Base-by-base conservation (phyloP, 2,797 vertebrate species). In the Phoeniculus purpureus region DNA sequence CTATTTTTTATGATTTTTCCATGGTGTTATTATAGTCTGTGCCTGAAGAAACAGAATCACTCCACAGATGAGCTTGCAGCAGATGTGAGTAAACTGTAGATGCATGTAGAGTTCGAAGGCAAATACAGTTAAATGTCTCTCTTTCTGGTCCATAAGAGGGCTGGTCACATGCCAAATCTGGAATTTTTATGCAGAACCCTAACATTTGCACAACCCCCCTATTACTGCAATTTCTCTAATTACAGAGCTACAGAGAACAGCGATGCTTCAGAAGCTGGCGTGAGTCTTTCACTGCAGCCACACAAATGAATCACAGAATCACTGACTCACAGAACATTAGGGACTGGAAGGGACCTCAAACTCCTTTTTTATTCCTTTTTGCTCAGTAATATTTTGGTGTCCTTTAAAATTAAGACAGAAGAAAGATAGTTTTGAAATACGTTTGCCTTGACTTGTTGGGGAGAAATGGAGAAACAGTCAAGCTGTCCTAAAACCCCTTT, bases 41-140 rank as follows among this genome's bases (percentile, higher is more conserved):
- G 78, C 55, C 72, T 90, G 82, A 92, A 96, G 85, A 91, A 94
- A 90, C 80, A 13, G 34, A 75, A 65, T 56, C 74, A 73, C 85
- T 70, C 31, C 55, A 65, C 31, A 65, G 54, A 93, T 68, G 54
- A 52, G n/a, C 90, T 86, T 74, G 43, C 50, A 82, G 59, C 75
- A 31, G 37, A 85, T 90, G 72, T 77, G 65, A 91, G 26, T 40
- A 64, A 89, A 87, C 84, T 85, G 59, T 32, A 54, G 75, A 81
- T 70, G 34, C 14, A 75, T 17, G 27, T 5, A 75, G 66, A 93
- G 80, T 93, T 50, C 62, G 48, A 82, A 93, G 72, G 47, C 20
- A 91, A 80, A 75, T 82, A 71, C 5, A 59, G 48, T 26, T 17
- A 87, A 85, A 2, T 48, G 23, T 62, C 58, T 55, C 15, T 22